Evolutionary conservation across 2,888 invertebrate species (phyloP), one percentile per base, ranked within the genome.

Genomic region (Glyphotaelius pellucidus): DNA sequence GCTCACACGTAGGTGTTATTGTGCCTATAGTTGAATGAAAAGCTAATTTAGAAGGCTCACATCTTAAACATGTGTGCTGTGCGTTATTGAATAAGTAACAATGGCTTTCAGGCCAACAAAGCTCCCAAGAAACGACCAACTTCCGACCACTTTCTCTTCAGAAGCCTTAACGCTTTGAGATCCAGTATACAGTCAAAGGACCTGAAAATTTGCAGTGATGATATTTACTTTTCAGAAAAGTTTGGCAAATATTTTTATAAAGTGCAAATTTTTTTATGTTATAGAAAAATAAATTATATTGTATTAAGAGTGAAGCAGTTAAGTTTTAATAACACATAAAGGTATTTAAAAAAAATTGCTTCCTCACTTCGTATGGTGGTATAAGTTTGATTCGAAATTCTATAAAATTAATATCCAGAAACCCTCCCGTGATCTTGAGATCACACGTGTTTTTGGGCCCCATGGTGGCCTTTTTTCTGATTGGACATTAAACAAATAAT

Each of bases 91-190:
- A 86, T 86, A 42, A 35, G 42, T 15, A 86, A 86, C 79, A 88
- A 88, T 88, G 79, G 88, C 88, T 88, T 88, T 88, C 88, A 79
- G 15, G 67, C 79, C 79, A 25, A 88, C 88, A 52, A 79, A 79
- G 67, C 67, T 67, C 88, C 88, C 31, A 88, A 79, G 47, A 86
- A 86, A 86, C 86, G 86, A 86, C 86, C 86, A 86, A 86, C 86
- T 86, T 86, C 86, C 86, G 86, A 86, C 86, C 86, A 86, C 86
- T 47, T 47, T 86, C 86, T 86, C 86, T 86, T 42, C 30, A 86
- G 86, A 86, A 86, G 86, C 42, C 42, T 86, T 85, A 38, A 86
- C 86, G 30, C 86, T 25, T 86, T 42, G 42, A 86, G 42, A n/a
- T 42, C 38, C 86, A 25, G n/a, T 42, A 31, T 47, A 42, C 15